Conservation (phyloP, 2,888 invertebrate genomes). For the Sesamia inferens region DNA sequence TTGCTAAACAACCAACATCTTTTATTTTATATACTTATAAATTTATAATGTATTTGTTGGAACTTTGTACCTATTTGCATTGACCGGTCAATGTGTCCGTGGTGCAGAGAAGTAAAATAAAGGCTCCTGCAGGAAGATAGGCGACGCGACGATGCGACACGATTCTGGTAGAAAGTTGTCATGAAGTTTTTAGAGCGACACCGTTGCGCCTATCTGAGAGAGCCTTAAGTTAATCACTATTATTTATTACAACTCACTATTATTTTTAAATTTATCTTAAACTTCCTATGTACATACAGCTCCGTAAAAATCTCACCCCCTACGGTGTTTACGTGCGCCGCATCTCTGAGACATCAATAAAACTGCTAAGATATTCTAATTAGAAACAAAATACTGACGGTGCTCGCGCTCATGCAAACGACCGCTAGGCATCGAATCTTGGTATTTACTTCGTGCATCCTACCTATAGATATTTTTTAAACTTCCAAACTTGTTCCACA, state of each 20-base stretch:
- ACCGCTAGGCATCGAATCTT: too few relatives aligned
- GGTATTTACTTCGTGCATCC: too few relatives aligned
- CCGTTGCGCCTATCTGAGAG: background rate
- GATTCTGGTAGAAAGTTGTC: background rate
- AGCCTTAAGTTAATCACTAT: background rate
- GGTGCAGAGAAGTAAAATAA: background rate
- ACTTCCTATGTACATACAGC: background rate
- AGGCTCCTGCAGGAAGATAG: background rate
- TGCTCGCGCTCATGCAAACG: too few relatives aligned
- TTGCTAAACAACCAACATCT: background rate
- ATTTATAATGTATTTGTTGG: background rate
- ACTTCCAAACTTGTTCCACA: too few relatives aligned
- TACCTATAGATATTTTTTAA: too few relatives aligned
- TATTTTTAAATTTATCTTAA: background rate
- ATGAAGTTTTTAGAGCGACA: background rate
- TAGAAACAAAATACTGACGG: too few relatives aligned
- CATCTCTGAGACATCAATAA: too few relatives aligned
- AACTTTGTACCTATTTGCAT: background rate
- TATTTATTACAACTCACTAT: background rate
- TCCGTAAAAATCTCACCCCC: too few relatives aligned
- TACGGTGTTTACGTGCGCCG: too few relatives aligned
- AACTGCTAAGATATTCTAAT: too few relatives aligned
- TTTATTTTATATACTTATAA: background rate
- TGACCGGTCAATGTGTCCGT: background rate
- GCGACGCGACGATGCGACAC: background rate